phyloP scores from a whole-genome alignment of 2,797 vertebrate species.

The Ibycter americanus region DNA sequence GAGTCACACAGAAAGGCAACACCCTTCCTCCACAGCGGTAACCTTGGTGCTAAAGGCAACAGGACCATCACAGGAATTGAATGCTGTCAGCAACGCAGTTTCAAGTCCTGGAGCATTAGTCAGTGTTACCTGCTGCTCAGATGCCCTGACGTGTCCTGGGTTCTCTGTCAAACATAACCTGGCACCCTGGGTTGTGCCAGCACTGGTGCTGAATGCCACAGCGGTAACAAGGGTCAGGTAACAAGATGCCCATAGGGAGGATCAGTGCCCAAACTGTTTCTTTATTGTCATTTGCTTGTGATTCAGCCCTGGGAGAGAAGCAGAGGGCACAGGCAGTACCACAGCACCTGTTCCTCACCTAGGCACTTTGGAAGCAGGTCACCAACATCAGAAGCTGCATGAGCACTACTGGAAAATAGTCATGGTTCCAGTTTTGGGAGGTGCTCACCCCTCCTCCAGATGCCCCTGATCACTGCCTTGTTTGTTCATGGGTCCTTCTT shows the following conservation, averaged over 20 bases:
- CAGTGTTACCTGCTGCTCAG: neutral
- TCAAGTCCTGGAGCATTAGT: slow-evolving; percentile 10
- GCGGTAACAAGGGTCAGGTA: neutral
- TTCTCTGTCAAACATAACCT: neutral
- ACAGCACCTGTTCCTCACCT: neutral
- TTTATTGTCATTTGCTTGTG: neutral
- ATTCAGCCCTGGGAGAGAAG: neutral
- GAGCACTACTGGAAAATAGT: slow-evolving; percentile 35
- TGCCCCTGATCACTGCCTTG: neutral
- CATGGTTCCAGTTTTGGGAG: neutral
- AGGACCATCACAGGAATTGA: neutral
- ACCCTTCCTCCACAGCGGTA: neutral
- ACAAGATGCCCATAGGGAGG: neutral
- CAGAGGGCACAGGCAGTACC: neutral
- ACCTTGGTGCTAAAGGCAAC: neutral
- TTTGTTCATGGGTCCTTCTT: neutral
- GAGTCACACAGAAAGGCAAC: slow-evolving; percentile 9
- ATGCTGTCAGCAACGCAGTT: neutral
- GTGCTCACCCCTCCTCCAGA: neutral
- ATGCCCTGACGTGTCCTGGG: neutral
- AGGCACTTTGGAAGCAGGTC: slow-evolving; percentile 8
- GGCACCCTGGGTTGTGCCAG: neutral
- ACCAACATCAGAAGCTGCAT: neutral
- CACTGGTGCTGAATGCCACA: neutral
- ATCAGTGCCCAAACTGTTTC: neutral